Percentiles rank a stretch among this genome's conserved stretches.
These are phyloP conservation scores for Rotaria macrura DNA, from an alignment of 2,888 invertebrate species.

Conservation along the genomic window DNA sequence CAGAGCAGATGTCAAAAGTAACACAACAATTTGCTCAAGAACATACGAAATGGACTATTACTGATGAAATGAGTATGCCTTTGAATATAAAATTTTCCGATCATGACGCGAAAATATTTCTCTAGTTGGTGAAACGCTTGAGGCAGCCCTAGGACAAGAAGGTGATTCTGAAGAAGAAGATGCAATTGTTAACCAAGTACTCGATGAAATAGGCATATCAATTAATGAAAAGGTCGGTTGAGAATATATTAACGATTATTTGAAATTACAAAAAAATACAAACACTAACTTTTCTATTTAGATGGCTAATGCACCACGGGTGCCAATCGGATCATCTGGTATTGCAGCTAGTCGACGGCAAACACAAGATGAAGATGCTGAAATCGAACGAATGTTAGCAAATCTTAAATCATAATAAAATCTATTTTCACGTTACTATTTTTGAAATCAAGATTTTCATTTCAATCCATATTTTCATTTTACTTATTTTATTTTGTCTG, in stretches of 20 bases:
- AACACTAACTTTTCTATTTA: not conserved
- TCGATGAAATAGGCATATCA: conserved; percentile 94
- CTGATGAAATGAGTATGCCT: conserved; percentile 80
- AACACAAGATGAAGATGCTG: not conserved
- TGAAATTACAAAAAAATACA: not conserved
- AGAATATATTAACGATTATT: not conserved
- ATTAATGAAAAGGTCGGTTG: conserved; percentile 77
- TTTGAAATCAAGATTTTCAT: too few relatives aligned
- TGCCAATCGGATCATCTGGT: not conserved
- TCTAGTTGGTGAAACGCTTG: conserved; percentile 74
- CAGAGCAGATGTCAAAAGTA: conserved; percentile 68
- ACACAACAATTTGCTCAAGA: conserved; percentile 74
- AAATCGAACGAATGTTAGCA: conserved; percentile 14
- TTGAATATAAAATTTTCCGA: not conserved
- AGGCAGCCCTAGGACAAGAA: conserved; percentile 75
- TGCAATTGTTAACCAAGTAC: conserved; percentile 72
- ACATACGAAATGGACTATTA: conserved; percentile 80
- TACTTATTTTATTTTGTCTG: too few relatives aligned
- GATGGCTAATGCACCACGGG: not conserved
- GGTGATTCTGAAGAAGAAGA: conserved; percentile 81
- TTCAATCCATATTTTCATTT: too few relatives aligned
- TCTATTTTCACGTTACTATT: not conserved
- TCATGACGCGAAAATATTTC: conserved; percentile 34
- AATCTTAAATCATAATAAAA: not conserved
- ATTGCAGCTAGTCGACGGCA: not conserved